These are phyloP conservation scores for Chelonoidis abingdonii DNA, from an alignment of 2,113 vertebrate species.

Conservation along the genomic window DNA sequence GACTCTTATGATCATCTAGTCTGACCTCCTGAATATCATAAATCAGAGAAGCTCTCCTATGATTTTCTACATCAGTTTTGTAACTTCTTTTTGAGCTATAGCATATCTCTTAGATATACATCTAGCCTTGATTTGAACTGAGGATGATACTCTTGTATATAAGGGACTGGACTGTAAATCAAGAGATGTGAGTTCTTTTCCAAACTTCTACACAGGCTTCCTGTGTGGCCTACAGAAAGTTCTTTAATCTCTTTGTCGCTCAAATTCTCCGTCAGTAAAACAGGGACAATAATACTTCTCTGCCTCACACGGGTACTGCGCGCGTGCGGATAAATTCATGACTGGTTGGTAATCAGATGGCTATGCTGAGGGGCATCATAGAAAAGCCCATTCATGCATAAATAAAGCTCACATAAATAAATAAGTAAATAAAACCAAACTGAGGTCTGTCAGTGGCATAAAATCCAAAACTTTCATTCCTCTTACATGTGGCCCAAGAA, in stretches of 20 bases:
- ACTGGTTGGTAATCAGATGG: not conserved
- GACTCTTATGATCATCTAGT: not conserved
- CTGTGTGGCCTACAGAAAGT: not conserved
- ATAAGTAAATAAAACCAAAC: not conserved
- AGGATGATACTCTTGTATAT: not conserved
- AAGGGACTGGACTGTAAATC: accelerated
- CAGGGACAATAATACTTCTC: not conserved
- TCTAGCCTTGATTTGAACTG: not conserved
- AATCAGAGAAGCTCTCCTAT: not conserved
- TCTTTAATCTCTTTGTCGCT: not conserved
- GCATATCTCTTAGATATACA: not conserved
- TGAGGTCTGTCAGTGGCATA: not conserved
- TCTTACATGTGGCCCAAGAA: not conserved
- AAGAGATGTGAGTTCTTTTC: not conserved
- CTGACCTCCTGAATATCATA: not conserved
- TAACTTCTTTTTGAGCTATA: not conserved
- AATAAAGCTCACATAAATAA: not conserved
- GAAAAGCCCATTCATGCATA: not conserved
- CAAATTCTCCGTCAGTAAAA: not conserved
- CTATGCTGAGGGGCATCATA: not conserved
- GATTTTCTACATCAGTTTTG: not conserved
- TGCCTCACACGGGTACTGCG: not conserved
- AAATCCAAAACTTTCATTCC: not conserved
- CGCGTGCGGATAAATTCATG: not conserved
- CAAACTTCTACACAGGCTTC: not conserved